Conservation (phyloP, 2,113 vertebrate genomes). For the Gadus macrocephalus region DNA sequence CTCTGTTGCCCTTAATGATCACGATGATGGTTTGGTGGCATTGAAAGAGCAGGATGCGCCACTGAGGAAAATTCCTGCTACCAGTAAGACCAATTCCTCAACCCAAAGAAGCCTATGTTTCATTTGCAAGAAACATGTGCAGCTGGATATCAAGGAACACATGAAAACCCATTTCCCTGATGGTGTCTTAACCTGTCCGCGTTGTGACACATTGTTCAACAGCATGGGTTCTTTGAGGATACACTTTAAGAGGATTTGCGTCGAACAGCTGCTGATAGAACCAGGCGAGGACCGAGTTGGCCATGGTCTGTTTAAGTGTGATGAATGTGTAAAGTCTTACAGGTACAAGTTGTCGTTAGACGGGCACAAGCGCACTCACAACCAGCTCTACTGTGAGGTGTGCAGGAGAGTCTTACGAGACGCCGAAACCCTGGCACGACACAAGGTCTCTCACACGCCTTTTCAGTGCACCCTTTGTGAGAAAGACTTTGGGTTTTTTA, state of each 20-base stretch:
- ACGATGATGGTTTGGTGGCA: too few species aligned
- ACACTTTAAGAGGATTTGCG: conserved; percentile 49
- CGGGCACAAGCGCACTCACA: conserved; percentile 47
- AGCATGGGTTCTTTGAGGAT: conserved; percentile 20
- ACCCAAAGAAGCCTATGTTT: conserved; percentile 21
- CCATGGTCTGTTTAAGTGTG: conserved; percentile 34
- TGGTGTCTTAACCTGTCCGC: conserved; percentile 42
- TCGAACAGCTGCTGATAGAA: conserved; percentile 7
- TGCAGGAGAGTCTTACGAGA: conserved; percentile 50
- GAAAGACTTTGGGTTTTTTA: conserved; percentile 37
- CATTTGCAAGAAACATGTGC: conserved; percentile 42
- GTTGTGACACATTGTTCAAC: conserved; percentile 42
- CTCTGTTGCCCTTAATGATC: too few species aligned
- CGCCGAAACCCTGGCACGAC: conserved; percentile 26
- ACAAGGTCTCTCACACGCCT: conserved; percentile 44
- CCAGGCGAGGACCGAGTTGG: conserved; percentile 5
- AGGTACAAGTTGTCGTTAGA: conserved; percentile 39
- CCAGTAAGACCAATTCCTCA: not conserved
- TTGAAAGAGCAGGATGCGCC: too few species aligned
- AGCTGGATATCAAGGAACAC: conserved; percentile 26
- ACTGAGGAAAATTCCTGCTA: not conserved
- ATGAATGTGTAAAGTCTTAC: conserved; percentile 40
- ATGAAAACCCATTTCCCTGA: conserved; percentile 56
- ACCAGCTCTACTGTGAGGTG: conserved; percentile 49
- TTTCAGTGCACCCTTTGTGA: conserved; percentile 58